phyloP scores from a whole-genome alignment of 2,113 vertebrate species.

The Rhodinocichla rosea region DNA sequence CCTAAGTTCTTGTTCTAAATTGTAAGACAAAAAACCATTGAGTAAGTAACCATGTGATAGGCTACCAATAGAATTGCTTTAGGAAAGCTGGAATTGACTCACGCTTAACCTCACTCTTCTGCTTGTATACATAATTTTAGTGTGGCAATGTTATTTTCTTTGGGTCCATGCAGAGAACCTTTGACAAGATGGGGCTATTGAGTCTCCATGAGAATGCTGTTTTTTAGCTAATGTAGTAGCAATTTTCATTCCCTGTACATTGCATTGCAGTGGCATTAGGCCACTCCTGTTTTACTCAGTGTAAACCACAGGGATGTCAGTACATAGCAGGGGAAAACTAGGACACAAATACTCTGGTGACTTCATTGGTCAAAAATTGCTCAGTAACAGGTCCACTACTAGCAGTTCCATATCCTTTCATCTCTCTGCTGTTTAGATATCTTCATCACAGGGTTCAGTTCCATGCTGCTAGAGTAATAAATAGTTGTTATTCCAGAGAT shows the following conservation, averaged over 20 bases:
- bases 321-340: neutral
- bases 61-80: neutral
- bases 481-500: neutral
- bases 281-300: rapidly evolving
- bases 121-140: neutral
- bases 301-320: neutral
- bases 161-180: neutral
- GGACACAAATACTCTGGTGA: neutral
- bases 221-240: neutral
- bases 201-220: neutral
- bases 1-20: neutral
- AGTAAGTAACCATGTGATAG: neutral
- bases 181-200: neutral
- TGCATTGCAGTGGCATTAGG: neutral
- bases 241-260: neutral
- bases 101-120: neutral
- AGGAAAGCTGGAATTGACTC: neutral
- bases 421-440: neutral
- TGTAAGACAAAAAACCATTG: neutral
- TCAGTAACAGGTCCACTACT: neutral
- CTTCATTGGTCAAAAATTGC: neutral
- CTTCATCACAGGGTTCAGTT: neutral
- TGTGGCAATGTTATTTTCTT: neutral
- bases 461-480: neutral
- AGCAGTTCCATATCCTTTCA: neutral